Base-by-base conservation (phyloP, 2,797 vertebrate species). In the Botia kubotai region DNA sequence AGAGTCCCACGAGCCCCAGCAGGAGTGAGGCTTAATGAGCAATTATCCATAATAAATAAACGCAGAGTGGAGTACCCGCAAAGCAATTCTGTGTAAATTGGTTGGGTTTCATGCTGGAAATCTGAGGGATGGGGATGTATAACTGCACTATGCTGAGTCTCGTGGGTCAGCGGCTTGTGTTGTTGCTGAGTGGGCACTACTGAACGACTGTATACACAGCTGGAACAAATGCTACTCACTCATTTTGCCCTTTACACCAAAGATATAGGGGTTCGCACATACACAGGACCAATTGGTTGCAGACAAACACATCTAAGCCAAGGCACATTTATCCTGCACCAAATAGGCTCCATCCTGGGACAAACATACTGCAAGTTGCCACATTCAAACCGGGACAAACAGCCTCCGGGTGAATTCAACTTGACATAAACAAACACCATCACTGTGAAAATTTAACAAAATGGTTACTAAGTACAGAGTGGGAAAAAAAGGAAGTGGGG, bases 11-110 rank as follows among this genome's bases (percentile, higher is more conserved):
- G 33, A 52, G 62, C 39, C 71, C 62, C 71, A 68, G 63, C n/a
- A 13, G 52, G 71, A 74, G 39, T 52, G 36, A 68, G 52, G 46
- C 62, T 80, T 52, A 80, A 74, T 58, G 62, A 80, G 78, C 71
- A 80, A 74, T 80, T 74, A 74, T 21, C 67, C 62, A 68, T 73
- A 74, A 74, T 68, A 74, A 57, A 80, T 67, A 80, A 80, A 80
- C 19, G 33, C 78, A 67, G 52, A 80, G 70, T 57, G 23, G 52
- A 55, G 62, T 19, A 55, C 23, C 52, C 71, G 58, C 48, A 39
- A 70, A 79, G 36, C 50, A 67, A 29, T 67, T 48, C 33, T 67
- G 62, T 67, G 17, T 33, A 80, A 74, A 68, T 58, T 50, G 52
- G 16, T 0, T 0, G 3, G 23, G 62, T 58, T 80, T 58, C n/a